Evolutionary conservation across 2,113 vertebrate genomes (phyloP), one percentile per base, ranked within the genome.

Genomic region (Oceanodroma tethys): DNA sequence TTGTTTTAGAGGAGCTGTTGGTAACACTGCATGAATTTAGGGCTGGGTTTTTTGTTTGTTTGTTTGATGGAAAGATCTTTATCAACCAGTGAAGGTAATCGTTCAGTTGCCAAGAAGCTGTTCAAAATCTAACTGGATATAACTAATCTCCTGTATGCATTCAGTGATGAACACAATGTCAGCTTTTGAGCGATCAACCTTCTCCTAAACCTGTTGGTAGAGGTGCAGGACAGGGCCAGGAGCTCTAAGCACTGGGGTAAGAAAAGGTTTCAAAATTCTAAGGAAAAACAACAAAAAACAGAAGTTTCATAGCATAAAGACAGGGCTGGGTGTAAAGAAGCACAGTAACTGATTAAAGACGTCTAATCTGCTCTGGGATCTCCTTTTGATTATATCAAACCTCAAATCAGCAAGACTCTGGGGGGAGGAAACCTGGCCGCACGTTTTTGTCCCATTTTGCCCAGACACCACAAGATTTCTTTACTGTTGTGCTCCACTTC

Each of bases 381-480:
- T 83, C 70, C 6, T 79, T 76, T 74, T 82, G 65, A 88, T 89
- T 86, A 78, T 60, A 91, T 45, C 50, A 92, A 73, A 58, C 32
- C 66, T 91, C 75, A 62, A 85, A 94, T 94, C 78, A 94, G 53
- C 43, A 96, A 73, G 74, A 47, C 18, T 56, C 38, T 53, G 23
- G 1, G 29, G 27, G 7, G 13, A 91, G 11, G 38, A 93, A 87
- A 81, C 52, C 71, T 67, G 26, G 43, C 52, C 70, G 86, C 60
- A 50, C 40, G 76, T 79, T 90, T 81, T 92, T 89, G 60, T 89
- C 72, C 59, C 30, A 34, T 63, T 92, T 94, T 88, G 87, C 65
- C 55, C 81, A 82, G 79, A 86, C 86, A 94, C 79, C 90, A 95
- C 60, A 88, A 75, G 86, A 73, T 75, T 81, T 95, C 43, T 92